Percentiles rank a stretch among this genome's conserved stretches.
phyloP scores from a whole-genome alignment of 2,888 invertebrate species.

The Drosophila tanythrix region DNA sequence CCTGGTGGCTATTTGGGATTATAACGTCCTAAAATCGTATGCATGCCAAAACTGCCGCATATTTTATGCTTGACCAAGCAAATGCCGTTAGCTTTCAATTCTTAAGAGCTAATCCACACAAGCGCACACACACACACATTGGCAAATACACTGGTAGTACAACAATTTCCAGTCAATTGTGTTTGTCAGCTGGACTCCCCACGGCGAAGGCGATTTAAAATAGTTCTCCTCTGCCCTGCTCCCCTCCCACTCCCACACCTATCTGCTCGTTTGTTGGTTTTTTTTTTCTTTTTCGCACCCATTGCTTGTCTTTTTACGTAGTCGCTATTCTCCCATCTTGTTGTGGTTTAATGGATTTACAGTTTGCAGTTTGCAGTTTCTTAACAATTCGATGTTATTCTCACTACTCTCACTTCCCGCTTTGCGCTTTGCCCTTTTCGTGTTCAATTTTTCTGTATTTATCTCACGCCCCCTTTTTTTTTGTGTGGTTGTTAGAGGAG shows the following conservation, averaged over 20 bases:
- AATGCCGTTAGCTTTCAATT: constrained; percentile 1
- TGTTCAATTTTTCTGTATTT: constrained; percentile 52
- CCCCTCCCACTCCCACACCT: background rate
- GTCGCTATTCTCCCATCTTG: constrained; percentile 55
- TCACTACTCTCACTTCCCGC: constrained; percentile 69
- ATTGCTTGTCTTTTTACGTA: constrained; percentile 2
- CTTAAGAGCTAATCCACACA: constrained; percentile 52
- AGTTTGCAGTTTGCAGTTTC: constrained; percentile 80
- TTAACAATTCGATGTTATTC: constrained; percentile 78
- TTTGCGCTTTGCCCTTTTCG: constrained; percentile 76
- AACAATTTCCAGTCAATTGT: constrained; percentile 75
- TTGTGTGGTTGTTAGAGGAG: background rate
- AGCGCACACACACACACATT: constrained; percentile 24
- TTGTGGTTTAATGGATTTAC: constrained; percentile 82
- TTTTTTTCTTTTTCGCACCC: constrained; percentile 1
- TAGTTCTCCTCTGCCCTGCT: constrained; percentile 7
- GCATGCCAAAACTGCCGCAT: background rate
- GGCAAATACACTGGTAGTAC: constrained; percentile 52
- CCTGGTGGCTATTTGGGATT: background rate
- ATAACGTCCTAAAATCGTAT: background rate
- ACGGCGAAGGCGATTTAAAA: constrained; percentile 39
- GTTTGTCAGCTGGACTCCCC: constrained; percentile 35
- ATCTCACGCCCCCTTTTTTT: constrained; percentile 19
- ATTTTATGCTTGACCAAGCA: constrained; percentile 2
- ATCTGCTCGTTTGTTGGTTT: background rate